Base-by-base conservation (phyloP, 1,140 invertebrate species). In the Potamilus streckersoni region DNA sequence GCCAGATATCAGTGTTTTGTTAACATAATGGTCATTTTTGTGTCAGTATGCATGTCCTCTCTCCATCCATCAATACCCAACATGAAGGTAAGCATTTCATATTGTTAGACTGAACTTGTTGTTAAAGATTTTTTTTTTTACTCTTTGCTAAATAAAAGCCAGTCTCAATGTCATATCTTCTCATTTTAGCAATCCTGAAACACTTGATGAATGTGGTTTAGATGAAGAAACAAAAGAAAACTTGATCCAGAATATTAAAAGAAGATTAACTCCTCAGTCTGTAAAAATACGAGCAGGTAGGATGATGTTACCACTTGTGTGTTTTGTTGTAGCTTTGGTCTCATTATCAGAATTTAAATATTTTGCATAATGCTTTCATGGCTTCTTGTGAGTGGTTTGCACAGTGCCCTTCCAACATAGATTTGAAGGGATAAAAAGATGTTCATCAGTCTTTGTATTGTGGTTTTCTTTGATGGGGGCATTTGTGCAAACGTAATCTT, bases 241-340 rank as follows among this genome's bases (percentile, higher is more conserved):
- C 19, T 92, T 99, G 17, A 87, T 99, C 66, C 95, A 94, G 79
- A 98, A 99, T 88, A 99, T 99, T 79, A 96, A 96, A 88, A 92
- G 97, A 68, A 97, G 99, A 90, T 91, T 99, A 17, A 99, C 98
- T 58, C 98, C 97, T 23, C 98, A 99, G 90, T 96, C 97, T 23
- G 96, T 99, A 0, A 99, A 99, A 93, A 98, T 99, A 74, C 92
- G 98, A 85, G 95, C 97, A 38, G 98, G 90, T 91, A 82, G 19
- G 69, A 67, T 17, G n/a, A 38, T 16, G 20, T 23, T 23, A n/a
- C 6, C 27, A n/a, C 11, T 19, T 31, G 17, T 17, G 19, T 70
- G 17, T 20, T 70, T 70, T 70, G 56, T 61, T 23, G 23, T 31
- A 31, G 27, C 38, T 0, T 8, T 49, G 38, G 38, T 49, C 38